Base-by-base conservation (phyloP, 2,113 vertebrate genomes). In the Trichomycterus rosablanca region DNA sequence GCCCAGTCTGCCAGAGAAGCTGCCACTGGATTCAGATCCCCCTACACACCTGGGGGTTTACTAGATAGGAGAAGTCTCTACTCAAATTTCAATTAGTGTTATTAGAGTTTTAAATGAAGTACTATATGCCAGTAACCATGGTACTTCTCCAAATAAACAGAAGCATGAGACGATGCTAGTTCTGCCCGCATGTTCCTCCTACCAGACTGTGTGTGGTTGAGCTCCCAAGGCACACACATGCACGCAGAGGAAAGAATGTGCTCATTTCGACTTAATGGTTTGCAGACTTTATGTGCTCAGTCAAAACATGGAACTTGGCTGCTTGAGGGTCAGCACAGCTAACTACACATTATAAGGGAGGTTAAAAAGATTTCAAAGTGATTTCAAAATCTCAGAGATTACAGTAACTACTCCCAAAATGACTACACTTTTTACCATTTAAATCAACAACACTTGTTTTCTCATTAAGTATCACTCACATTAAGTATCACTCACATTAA, bases 251-350 rank as follows among this genome's bases (percentile, higher is more conserved):
- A 44, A 54, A 8, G 34, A 23, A 45, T 20, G 22, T 50, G 56
- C 11, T 18, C 53, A 67, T 57, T 20, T 22, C 40, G 46, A 64
- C 52, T 59, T 57, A 73, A 69, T 57, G 24, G 61, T n/a, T 59
- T 51, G 45, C 66, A 73, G 66, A 68, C 57, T 40, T n/a, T n/a
- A 49, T 62, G 57, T 56, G 62, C 60, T 32, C 18, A 7, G 22
- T 30, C 37, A 48, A 63, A 61, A 58, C 58, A 50, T 50, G 26
- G 42, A 56, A 37, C 37, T 60, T 37, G 59, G 24, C 15, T 39
- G 18, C 51, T 51, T 24, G 37, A 12, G 15, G 22, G 5, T 32
- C 18, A 40, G 15, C 7, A 11, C 16, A 8, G 44, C 18, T 68
- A 46, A 51, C 59, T 44, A 65, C 55, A 45, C 28, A 32, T 18